phyloP scores from a whole-genome alignment of 2,797 vertebrate species.

The Dryobates pubescens region DNA sequence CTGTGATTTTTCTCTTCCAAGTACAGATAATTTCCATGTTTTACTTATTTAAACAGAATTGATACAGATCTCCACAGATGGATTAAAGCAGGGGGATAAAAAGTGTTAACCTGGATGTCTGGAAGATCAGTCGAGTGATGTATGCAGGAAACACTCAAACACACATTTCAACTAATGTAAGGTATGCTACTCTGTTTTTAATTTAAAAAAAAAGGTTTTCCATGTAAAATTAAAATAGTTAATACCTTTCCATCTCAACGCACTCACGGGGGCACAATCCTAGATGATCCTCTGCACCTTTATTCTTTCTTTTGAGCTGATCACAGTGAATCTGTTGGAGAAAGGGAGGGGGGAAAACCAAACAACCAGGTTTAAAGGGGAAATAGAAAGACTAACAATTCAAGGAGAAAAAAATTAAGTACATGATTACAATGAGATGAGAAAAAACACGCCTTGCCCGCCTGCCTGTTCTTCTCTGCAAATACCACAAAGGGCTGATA shows the following conservation, averaged over 20 bases:
- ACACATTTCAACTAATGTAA: neutral
- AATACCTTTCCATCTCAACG: constrained; percentile 76
- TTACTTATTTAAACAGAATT: neutral
- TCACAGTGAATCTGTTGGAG: constrained; percentile 49
- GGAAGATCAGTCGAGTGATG: neutral
- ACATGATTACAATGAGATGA: neutral
- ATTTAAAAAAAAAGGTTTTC: neutral
- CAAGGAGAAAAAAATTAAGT: neutral
- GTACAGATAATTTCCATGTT: neutral
- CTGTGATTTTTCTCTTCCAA: neutral
- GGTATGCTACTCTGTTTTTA: neutral
- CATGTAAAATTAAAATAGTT: neutral
- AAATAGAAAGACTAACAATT: neutral
- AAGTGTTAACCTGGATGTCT: neutral
- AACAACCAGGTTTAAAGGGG: neutral
- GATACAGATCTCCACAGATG: neutral
- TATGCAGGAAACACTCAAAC: neutral
- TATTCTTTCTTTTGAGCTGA: neutral
- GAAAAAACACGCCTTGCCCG: neutral
- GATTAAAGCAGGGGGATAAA: neutral
- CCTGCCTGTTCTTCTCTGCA: neutral
- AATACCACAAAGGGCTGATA: neutral
- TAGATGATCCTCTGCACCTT: neutral
- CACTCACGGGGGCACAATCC: neutral
- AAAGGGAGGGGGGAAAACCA: neutral